phyloP scores from a whole-genome alignment of 2,888 invertebrate genomes.

The Amphipoea lucens region DNA sequence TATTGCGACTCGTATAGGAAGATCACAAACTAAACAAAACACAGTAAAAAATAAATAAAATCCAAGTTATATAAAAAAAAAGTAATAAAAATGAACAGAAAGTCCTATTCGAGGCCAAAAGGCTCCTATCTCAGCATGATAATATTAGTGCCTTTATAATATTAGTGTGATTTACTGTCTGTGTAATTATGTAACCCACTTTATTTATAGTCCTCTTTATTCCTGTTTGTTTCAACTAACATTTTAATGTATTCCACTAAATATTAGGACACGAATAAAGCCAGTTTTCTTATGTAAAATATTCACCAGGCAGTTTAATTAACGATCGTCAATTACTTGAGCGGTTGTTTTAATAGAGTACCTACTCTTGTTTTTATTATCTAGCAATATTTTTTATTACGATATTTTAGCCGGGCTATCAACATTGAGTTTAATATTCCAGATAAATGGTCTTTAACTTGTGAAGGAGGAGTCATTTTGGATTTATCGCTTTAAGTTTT shows the following conservation, averaged over 20 bases:
- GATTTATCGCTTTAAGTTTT: neutral
- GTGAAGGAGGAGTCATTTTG: neutral
- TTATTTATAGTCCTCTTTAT: neutral
- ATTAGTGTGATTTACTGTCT: no score
- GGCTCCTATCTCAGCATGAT: no score
- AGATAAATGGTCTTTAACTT: constrained; percentile 9
- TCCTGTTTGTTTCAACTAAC: neutral
- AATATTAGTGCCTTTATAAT: no score
- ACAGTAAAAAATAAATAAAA: no score
- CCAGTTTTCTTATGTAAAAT: neutral
- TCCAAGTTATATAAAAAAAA: no score
- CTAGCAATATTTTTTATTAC: constrained; percentile 10
- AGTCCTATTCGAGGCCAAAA: no score
- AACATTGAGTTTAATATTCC: constrained; percentile 13
- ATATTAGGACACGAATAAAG: neutral
- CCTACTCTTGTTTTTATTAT: constrained; percentile 21
- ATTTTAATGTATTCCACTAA: neutral
- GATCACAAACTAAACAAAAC: no score
- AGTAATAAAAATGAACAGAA: no score
- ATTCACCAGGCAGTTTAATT: constrained; percentile 4
- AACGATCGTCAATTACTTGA: constrained; percentile 29
- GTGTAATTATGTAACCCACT: no score
- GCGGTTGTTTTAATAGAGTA: constrained; percentile 15
- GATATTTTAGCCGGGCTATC: constrained; percentile 2
- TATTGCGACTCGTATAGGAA: no score